Percentiles rank a stretch among this genome's conserved stretches.
Conservation (phyloP, 1,140 invertebrate genomes). For the Drosophila oshimai region DNA sequence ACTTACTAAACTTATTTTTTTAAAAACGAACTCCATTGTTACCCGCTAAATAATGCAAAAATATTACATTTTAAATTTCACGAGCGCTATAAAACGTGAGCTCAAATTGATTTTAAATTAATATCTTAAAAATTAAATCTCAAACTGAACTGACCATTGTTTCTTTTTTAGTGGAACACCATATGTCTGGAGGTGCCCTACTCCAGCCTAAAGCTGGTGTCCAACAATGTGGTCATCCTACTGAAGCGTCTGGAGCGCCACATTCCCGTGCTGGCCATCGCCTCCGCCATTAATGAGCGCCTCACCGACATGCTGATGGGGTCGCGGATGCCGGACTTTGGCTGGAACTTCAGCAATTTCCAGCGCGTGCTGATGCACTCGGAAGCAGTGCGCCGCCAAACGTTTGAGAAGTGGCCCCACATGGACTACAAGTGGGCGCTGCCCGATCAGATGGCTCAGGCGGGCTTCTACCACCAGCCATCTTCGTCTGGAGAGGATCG, state of each 20-base stretch:
- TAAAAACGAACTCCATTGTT: too few species aligned
- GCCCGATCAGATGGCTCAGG: conserved; percentile 97
- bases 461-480: conserved; percentile 97
- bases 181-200: conserved; percentile 92
- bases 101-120: too few species aligned
- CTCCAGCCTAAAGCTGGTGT: conserved; percentile 89
- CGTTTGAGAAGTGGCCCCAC: conserved; percentile 96
- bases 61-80: too few species aligned
- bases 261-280: conserved; percentile 92
- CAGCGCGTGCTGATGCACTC: conserved; percentile 92
- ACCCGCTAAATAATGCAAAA: too few species aligned
- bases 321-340: conserved; percentile 82
- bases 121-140: too few species aligned
- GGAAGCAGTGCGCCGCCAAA: conserved; percentile 93
- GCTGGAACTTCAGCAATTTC: conserved; percentile 70
- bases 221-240: conserved; percentile 90
- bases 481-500: conserved; percentile 94
- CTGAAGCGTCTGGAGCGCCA: conserved; percentile 91
- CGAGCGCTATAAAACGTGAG: too few species aligned
- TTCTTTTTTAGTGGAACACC: conserved; percentile 92
- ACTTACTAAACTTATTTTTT: too few species aligned
- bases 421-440: conserved; percentile 98
- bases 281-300: conserved; percentile 93
- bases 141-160: background rate
- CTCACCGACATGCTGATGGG: conserved; percentile 89